Percentiles rank a stretch among this genome's conserved stretches.
phyloP scores from a whole-genome alignment of 1,140 invertebrate genomes.

The Conus betulinus region DNA sequence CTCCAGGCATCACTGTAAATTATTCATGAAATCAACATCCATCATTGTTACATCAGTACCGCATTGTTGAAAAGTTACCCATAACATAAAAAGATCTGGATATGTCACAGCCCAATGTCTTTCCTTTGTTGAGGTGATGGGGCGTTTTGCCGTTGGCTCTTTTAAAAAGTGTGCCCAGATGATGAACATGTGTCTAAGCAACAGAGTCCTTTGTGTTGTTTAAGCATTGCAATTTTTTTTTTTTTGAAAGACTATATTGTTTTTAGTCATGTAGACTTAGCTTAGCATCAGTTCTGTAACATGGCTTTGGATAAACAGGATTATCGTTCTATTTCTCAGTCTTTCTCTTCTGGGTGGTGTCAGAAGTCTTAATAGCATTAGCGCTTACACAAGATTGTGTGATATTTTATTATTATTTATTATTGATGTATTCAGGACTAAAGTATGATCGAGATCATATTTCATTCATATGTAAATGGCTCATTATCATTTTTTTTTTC shows the following conservation, averaged over 20 bases:
- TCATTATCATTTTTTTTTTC: neutral
- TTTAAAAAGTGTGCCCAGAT: neutral
- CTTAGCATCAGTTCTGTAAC: neutral
- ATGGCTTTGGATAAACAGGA: constrained; percentile 5
- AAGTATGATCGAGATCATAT: neutral
- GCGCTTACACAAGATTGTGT: constrained; percentile 8
- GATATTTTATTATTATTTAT: neutral
- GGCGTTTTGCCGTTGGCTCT: constrained; percentile 51
- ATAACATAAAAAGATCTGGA: constrained; percentile 49
- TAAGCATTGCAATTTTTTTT: neutral
- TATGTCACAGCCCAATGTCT: constrained; percentile 60
- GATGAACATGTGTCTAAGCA: neutral
- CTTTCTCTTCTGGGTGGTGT: neutral
- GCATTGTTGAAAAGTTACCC: constrained; percentile 50
- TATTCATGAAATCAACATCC: constrained; percentile 32
- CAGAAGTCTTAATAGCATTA: neutral
- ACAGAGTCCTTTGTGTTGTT: neutral
- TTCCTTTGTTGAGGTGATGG: constrained; percentile 53
- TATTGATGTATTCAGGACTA: constrained; percentile 1
- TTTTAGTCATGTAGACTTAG: neutral
- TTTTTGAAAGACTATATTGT: neutral
- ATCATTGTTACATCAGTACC: constrained; percentile 43
- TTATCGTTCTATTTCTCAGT: neutral
- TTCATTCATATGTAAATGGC: constrained; percentile 5
- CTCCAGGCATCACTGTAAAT: constrained; percentile 11